phyloP scores from a whole-genome alignment of 2,888 invertebrate species.

The Schizotus pectinicornis region DNA sequence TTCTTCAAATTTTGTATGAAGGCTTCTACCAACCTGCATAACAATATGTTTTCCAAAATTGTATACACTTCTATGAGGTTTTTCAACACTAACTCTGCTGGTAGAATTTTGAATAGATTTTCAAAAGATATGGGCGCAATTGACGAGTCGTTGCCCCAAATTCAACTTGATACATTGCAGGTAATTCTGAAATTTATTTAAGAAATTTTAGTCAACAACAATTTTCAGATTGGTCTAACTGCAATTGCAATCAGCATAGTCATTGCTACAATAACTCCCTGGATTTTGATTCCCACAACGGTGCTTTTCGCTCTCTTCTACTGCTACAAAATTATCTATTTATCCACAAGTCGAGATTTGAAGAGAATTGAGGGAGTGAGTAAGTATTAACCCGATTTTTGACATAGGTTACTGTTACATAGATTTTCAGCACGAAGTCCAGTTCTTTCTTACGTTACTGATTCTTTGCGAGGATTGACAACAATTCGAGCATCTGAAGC shows the following conservation, averaged over 20 bases:
- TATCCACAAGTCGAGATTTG: constrained; percentile 75
- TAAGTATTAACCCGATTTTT: constrained; percentile 53
- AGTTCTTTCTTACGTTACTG: constrained; percentile 77
- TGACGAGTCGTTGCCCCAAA: constrained; percentile 61
- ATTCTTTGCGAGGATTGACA: constrained; percentile 78
- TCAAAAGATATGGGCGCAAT: constrained; percentile 72
- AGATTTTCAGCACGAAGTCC: constrained; percentile 72
- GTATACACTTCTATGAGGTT: constrained; percentile 70
- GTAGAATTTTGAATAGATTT: constrained; percentile 71
- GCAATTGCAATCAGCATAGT: constrained; percentile 78
- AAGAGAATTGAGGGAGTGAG: constrained; percentile 74
- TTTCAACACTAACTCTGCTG: constrained; percentile 71
- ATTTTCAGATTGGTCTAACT: constrained; percentile 55
- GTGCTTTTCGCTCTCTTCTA: constrained; percentile 71
- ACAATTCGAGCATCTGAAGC: constrained; percentile 81
- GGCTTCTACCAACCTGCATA: constrained; percentile 64
- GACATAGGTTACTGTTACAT: not conserved
- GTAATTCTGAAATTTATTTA: constrained; percentile 62
- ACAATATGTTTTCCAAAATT: constrained; percentile 59
- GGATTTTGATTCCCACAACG: constrained; percentile 70
- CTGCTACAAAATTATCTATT: constrained; percentile 70
- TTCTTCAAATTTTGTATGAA: constrained; percentile 63
- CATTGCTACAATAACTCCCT: constrained; percentile 73
- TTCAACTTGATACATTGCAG: constrained; percentile 63
- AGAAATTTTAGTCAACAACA: constrained; percentile 65